phyloP scores from a whole-genome alignment of 2,113 vertebrate species.

The Psittacula cyanocephala region DNA sequence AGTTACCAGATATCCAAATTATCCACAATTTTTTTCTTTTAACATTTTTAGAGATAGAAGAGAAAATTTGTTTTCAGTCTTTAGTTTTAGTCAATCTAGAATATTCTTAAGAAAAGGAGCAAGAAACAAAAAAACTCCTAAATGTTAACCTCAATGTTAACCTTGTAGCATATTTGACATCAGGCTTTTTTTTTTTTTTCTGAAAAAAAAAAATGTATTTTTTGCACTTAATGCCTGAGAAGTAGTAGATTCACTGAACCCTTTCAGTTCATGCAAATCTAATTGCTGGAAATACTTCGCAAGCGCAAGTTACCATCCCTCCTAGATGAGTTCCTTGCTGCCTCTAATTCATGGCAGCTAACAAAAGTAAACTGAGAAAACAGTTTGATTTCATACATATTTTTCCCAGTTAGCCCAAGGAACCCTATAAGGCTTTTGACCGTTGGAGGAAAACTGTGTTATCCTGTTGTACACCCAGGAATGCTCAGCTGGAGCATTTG shows the following conservation, averaged over 20 bases:
- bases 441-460: neutral
- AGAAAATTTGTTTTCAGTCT: neutral
- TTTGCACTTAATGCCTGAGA: neutral
- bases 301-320: neutral
- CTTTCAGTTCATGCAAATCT: neutral
- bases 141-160: neutral
- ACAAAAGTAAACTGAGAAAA: neutral
- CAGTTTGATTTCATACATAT: neutral
- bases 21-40: neutral
- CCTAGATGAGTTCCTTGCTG: neutral
- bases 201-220: neutral
- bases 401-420: neutral
- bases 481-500: neutral
- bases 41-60: neutral
- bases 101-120: neutral
- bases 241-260: neutral
- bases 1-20: neutral
- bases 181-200: neutral
- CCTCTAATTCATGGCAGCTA: neutral
- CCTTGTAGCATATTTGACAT: neutral
- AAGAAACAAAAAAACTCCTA: neutral
- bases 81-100: constrained; percentile 3
- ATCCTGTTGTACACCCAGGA: neutral
- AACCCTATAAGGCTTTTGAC: neutral
- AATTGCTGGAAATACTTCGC: neutral